Percentiles rank a stretch among this genome's conserved stretches.
phyloP scores from a whole-genome alignment of 2,113 vertebrate species.

The Urocolius indicus region DNA sequence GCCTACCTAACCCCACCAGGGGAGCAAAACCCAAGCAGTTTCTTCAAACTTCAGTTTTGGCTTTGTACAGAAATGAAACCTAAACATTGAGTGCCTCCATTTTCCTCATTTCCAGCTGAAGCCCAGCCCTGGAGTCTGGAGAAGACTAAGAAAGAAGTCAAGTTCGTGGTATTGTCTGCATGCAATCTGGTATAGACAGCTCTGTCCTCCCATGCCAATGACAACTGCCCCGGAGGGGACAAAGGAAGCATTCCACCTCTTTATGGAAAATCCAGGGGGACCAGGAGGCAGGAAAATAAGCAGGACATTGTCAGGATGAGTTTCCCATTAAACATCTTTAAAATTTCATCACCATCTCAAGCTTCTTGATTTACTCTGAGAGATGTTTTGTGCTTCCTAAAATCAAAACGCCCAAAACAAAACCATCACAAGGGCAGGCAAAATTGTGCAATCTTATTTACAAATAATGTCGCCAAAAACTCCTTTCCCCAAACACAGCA shows the following conservation, averaged over 20 bases:
- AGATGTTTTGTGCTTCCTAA: not conserved
- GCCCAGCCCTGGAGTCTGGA: not conserved
- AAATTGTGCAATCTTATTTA: constrained; percentile 36
- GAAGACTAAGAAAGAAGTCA: not conserved
- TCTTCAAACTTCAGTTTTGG: not conserved
- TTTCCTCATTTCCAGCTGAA: not conserved
- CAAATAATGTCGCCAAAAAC: not conserved
- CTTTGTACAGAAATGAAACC: not conserved
- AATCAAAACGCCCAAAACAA: not conserved
- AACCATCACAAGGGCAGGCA: not conserved
- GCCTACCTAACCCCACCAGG: not conserved
- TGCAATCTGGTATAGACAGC: fast-evolving
- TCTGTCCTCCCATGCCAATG: not conserved
- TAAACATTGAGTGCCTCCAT: not conserved
- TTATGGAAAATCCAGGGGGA: not conserved
- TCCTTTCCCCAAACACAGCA: not conserved
- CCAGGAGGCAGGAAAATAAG: not conserved
- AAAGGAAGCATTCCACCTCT: not conserved
- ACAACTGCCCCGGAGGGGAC: not conserved
- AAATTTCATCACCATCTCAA: not conserved
- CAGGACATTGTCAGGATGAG: not conserved
- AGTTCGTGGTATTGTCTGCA: not conserved
- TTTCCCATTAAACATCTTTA: not conserved
- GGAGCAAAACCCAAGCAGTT: not conserved
- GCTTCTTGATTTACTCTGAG: not conserved